Base-by-base conservation (phyloP, 2,888 invertebrate genomes). In the Ophion costatus region DNA sequence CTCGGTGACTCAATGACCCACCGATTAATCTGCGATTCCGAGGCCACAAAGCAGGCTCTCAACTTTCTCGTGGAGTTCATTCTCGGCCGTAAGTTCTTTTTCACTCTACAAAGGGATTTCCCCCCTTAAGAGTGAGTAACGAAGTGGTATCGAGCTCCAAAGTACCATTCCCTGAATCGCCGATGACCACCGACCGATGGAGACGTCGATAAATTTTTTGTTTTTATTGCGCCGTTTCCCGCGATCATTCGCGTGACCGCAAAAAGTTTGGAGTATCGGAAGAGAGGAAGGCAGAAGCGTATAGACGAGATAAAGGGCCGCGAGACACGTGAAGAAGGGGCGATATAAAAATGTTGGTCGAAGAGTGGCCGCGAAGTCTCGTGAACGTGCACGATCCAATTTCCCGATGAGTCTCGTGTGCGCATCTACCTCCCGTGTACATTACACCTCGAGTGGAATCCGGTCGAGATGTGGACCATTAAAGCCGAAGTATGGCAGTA, bases 381-480 rank as follows among this genome's bases (percentile, higher is more conserved):
- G 51, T 71, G 73, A 71, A 56, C 5, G 29, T 33, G 56, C 56
- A 20, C 29, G n/a, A 20, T 20, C 10, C 56, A 70, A 24, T 29
- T n/a, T 1, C 56, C 4, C 42, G 9, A 66, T n/a, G n/a, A 64
- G 24, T 20, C 29, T n/a, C 51, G 51, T 51, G 38, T 14, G 45
- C 24, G 9, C 24, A 11, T 17, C n/a, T 29, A 24, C 5, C 24
- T 51, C 51, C 14, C 51, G 51, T 51, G 51, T 51, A 51, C 2
- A 33, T 51, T 51, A 24, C 10, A 78, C 69, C 17, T 11, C 56
- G 67, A 42, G 42, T 51, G 78, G 84, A 84, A 82, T 80, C 76
- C 67, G 82, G 85, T 80, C 76, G 71, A 80, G 82, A 79, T 82
- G 17, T 4, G 84, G 82, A 80, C 79, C 84, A 85, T 85, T 82